Evolutionary conservation across 1,140 invertebrate species (phyloP), one percentile per base, ranked within the genome.

Genomic region (Drosophila biarmipes): DNA sequence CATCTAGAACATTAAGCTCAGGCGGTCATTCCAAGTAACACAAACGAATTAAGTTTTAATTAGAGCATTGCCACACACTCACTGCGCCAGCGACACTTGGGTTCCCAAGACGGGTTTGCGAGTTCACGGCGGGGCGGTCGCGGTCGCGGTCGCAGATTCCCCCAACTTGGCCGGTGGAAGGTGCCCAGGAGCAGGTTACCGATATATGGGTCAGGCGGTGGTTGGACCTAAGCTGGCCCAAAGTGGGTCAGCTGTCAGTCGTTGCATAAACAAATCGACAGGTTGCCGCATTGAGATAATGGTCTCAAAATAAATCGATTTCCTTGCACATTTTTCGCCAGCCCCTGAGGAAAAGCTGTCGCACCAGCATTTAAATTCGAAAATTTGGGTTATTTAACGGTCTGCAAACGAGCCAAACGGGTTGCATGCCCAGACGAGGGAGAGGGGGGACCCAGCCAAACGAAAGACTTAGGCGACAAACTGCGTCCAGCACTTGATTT

Each of bases 301-400:
- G 51, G 17, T 52, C 37, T 40, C n/a, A 34, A 46, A 54, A 38
- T 40, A 67, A 59, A 76, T 76, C 53, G 49, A 75, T 56, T 64
- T 67, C 52, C 72, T 67, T 55, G 71, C 71, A 64, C 72, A 45
- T 63, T 56, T 62, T 66, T 45, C 35, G 42, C 15, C 17, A 73
- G 27, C 54, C 21, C 34, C 40, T 58, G 72, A 75, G 75, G 74
- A 78, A 63, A 78, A 78, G 72, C 62, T 75, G 73, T 75, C 62
- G 61, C 53, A 75, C 48, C 53, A 67, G 45, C 66, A 62, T 64
- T 87, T 82, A 57, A 71, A 72, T 58, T 75, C 59, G 49, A 79
- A 90, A 90, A 91, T 82, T 73, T 73, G 78, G 90, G 90, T 91
- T 91, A 91, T 81, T 90, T 91, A 91, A 91, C 90, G 90, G 90